phyloP scores from a whole-genome alignment of 2,888 invertebrate species.

The Chrysolina haemoptera region DNA sequence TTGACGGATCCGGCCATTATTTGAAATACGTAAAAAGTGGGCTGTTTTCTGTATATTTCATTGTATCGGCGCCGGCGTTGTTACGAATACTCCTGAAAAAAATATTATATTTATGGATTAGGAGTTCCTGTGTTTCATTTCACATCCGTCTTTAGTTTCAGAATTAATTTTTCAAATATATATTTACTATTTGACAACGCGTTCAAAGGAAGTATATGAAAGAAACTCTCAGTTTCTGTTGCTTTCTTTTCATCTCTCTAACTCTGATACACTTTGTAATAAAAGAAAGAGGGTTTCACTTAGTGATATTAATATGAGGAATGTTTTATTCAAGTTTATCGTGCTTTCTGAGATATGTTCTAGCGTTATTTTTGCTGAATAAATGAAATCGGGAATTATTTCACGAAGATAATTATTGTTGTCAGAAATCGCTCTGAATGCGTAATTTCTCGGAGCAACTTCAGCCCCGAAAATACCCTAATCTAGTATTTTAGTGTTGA shows the following conservation, averaged over 20 bases:
- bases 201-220: conserved; percentile 31
- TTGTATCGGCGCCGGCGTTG: no score
- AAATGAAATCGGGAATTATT: no score
- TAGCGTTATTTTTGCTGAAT: neutral
- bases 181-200: conserved; percentile 8
- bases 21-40: no score
- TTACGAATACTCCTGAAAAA: no score
- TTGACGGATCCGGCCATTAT: no score
- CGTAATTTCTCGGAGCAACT: no score
- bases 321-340: conserved; percentile 28
- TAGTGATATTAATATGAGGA: conserved; percentile 20
- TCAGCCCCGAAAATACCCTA: no score
- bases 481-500: no score
- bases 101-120: neutral
- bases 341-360: neutral
- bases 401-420: no score
- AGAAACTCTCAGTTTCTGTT: conserved; percentile 19
- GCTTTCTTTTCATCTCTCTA: conserved; percentile 19
- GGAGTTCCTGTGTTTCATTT: neutral
- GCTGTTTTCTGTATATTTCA: no score
- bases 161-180: neutral
- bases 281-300: conserved; percentile 21
- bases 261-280: conserved; percentile 27
- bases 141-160: neutral
- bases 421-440: no score